A percentile compares a stretch with the other conserved stretches of the same genome.
Conservation (phyloP, 35 echinoderm and acorn worm species). For the Chiridota heheva region DNA sequence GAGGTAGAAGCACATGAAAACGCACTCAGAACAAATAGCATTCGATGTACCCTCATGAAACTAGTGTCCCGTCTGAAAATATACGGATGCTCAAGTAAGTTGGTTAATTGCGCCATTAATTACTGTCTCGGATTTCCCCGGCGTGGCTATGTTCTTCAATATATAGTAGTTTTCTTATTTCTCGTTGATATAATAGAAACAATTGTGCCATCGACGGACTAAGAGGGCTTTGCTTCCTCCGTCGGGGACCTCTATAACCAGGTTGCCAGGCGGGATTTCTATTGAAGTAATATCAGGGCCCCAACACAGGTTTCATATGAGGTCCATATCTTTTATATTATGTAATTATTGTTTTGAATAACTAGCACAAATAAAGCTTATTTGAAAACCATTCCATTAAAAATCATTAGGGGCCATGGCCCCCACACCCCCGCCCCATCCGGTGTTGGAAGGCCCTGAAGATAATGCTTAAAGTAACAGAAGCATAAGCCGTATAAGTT, state of each 20-base stretch:
- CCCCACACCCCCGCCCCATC: no score
- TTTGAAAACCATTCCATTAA: no score
- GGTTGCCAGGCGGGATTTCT: background rate
- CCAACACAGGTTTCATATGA: no score
- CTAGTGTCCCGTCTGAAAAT: conserved; percentile 19
- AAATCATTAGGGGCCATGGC: no score
- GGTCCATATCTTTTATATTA: no score
- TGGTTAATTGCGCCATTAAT: background rate
- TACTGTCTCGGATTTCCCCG: background rate
- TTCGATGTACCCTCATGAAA: conserved; percentile 16
- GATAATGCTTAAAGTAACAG: no score
- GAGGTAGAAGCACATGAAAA: background rate
- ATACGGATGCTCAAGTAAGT: conserved; percentile 21
- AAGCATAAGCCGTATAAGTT: no score
- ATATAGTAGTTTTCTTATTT: background rate
- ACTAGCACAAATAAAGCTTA: no score
- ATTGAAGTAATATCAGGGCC: background rate
- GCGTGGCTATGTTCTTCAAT: background rate
- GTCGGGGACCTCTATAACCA: background rate
- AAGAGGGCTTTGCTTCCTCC: background rate
- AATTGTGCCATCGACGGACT: no score
- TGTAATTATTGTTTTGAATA: no score
- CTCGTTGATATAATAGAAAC: background rate
- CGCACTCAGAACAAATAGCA: conserved; percentile 1
- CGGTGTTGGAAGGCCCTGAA: no score